These are phyloP conservation scores for Coenonympha glycerion DNA, from an alignment of 2,888 invertebrate genomes.

Conservation along the genomic window DNA sequence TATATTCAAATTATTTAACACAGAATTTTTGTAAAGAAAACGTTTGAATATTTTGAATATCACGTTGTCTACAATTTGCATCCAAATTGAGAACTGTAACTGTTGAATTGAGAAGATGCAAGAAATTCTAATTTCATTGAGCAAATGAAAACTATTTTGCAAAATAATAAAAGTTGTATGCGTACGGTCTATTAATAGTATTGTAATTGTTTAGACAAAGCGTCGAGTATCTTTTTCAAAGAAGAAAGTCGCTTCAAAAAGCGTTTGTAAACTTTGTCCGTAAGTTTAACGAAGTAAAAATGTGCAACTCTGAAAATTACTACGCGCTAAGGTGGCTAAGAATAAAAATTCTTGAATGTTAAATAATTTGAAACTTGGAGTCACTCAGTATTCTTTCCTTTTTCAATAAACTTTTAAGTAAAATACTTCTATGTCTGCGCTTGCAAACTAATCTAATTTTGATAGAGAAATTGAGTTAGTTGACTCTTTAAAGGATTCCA, in stretches of 20 bases:
- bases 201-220: neutral
- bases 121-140: too few relatives aligned
- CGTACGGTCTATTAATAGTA: too few relatives aligned
- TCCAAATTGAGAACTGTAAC: too few relatives aligned
- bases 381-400: conserved; percentile 21
- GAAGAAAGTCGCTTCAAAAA: neutral
- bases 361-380: conserved; percentile 25
- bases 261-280: neutral
- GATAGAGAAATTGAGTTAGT: conserved; percentile 9
- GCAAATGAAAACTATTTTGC: too few relatives aligned
- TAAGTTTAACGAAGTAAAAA: conserved; percentile 16
- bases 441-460: conserved; percentile 20
- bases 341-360: conserved; percentile 21
- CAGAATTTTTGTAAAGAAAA: too few relatives aligned
- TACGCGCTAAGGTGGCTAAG: conserved; percentile 8
- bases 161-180: too few relatives aligned
- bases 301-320: conserved; percentile 19
- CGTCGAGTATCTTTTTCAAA: neutral
- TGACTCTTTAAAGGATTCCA: conserved; percentile 7
- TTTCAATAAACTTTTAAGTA: conserved; percentile 24
- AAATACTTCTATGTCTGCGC: conserved; percentile 20
- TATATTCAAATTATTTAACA: too few relatives aligned
- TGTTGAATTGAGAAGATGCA: too few relatives aligned
- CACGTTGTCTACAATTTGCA: too few relatives aligned
- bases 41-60: too few relatives aligned